A percentile compares a stretch with the other conserved stretches of the same genome.
These are phyloP conservation scores for Drosophila greeni DNA, from an alignment of 2,888 invertebrate species.

Conservation along the genomic window DNA sequence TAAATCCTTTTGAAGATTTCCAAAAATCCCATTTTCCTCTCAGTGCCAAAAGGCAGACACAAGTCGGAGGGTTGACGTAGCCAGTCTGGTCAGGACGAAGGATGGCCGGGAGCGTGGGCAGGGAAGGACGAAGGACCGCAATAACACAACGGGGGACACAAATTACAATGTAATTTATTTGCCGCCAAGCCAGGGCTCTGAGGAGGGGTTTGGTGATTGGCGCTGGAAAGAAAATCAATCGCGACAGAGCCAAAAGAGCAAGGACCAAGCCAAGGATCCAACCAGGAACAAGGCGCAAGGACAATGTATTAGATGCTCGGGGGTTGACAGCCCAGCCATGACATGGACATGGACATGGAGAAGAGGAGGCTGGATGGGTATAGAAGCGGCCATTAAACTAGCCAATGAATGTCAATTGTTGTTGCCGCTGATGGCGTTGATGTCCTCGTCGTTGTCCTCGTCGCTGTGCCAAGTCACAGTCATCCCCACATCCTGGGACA, in stretches of 20 bases:
- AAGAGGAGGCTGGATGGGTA: not conserved
- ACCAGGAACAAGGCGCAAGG: constrained; percentile 33
- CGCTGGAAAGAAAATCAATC: constrained; percentile 68
- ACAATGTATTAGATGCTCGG: constrained; percentile 15
- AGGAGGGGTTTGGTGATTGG: constrained; percentile 24
- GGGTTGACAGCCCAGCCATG: constrained; percentile 19
- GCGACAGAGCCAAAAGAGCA: constrained; percentile 56
- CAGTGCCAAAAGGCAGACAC: constrained; percentile 3
- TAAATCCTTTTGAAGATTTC: too few species aligned
- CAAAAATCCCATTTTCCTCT: not conserved
- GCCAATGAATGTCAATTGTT: constrained; percentile 73
- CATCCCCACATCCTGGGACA: not conserved
- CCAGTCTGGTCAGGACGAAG: constrained; percentile 45
- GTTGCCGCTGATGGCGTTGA: constrained; percentile 52
- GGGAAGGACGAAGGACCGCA: not conserved
- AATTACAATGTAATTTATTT: constrained; percentile 76
- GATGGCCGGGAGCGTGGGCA: constrained; percentile 3
- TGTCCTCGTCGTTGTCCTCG: constrained; percentile 36
- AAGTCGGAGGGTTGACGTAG: constrained; percentile 36
- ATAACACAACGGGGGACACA: constrained; percentile 50
- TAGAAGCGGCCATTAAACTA: constrained; percentile 56
- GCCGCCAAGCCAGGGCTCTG: constrained; percentile 48
- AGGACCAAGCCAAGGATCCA: constrained; percentile 61
- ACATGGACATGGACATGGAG: not conserved
- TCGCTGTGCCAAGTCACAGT: constrained; percentile 27